Evolutionary conservation across 2,888 invertebrate genomes (phyloP).

Genomic region (Nomada ferruginata): DNA sequence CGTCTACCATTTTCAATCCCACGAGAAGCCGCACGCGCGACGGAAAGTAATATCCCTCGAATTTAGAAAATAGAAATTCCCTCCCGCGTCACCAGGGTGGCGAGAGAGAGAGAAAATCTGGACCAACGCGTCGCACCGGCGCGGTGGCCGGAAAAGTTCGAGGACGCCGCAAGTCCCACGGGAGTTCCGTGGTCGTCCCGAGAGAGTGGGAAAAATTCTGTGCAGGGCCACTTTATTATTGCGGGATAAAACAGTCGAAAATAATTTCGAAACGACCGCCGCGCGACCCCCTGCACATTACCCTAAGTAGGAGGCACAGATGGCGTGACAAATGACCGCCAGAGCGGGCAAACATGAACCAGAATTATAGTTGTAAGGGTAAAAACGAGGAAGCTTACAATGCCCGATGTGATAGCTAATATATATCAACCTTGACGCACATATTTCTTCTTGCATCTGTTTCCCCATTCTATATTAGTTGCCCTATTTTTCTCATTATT

Average conservation of each 20-base stretch:
- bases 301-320: constrained; percentile 46
- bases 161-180: neutral
- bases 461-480: neutral
- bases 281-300: constrained; percentile 31
- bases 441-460: neutral
- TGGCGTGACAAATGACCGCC: constrained; percentile 55
- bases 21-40: too few relatives aligned
- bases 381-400: constrained; percentile 52
- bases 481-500: too few relatives aligned
- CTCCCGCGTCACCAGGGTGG: too few relatives aligned
- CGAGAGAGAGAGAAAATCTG: neutral
- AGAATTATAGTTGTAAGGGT: constrained; percentile 32
- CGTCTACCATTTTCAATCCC: neutral
- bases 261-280: constrained; percentile 12
- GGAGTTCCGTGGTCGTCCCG: neutral
- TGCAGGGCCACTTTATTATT: neutral
- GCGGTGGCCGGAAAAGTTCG: neutral
- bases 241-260: constrained; percentile 9
- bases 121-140: constrained; percentile 14
- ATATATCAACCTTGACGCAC: constrained; percentile 52
- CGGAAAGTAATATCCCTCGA: neutral
- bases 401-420: constrained; percentile 45
- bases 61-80: constrained; percentile 12
- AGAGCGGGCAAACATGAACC: neutral
- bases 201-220: constrained; percentile 21